A percentile compares a stretch with the other conserved stretches of the same genome.
phyloP scores from a whole-genome alignment of 2,797 vertebrate genomes.

The Telmatherina bonti region DNA sequence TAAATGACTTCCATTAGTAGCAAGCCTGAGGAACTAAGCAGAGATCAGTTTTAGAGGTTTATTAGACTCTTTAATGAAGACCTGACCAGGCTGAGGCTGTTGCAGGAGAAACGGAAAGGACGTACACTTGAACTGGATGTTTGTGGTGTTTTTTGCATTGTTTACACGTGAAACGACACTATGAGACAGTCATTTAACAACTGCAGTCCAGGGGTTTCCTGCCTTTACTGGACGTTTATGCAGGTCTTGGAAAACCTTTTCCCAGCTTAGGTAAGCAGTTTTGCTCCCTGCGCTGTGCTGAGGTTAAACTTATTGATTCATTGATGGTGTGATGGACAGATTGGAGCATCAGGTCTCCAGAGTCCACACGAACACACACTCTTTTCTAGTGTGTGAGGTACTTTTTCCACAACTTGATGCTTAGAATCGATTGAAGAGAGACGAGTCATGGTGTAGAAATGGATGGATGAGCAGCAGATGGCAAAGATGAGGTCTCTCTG shows the following conservation, averaged over 20 bases:
- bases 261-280: slow-evolving; percentile 1
- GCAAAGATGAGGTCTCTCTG: background rate
- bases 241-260: background rate
- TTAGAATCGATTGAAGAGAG: background rate
- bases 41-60: no score
- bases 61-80: no score
- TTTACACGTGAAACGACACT: no score
- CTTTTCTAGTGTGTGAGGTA: background rate
- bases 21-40: no score
- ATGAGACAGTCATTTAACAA: no score
- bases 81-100: no score
- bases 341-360: slow-evolving; percentile 37
- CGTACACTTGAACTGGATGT: no score
- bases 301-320: slow-evolving; percentile 56
- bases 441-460: slow-evolving; percentile 1
- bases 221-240: background rate
- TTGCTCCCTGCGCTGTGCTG: slow-evolving; percentile 30
- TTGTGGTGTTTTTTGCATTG: no score
- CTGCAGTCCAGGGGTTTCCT: no score
- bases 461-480: slow-evolving; percentile 28
- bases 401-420: background rate
- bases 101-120: no score
- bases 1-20: no score
- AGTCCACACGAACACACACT: slow-evolving; percentile 24
- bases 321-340: slow-evolving; percentile 51